Base-by-base conservation (phyloP, 2,888 invertebrate species). In the Myopa testacea region DNA sequence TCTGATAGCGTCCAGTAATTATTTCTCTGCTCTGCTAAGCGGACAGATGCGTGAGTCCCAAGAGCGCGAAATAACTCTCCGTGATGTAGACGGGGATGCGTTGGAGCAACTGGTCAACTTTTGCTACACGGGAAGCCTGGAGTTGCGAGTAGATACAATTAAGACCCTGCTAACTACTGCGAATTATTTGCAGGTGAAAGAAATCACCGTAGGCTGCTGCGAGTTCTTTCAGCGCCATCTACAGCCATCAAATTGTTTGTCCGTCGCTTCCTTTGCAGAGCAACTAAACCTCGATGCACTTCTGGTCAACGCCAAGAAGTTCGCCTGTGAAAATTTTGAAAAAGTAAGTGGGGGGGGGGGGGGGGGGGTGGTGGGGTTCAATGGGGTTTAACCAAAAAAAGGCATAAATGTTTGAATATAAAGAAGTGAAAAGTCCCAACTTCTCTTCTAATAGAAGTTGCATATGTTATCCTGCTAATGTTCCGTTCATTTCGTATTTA, bases 11-110 rank as follows among this genome's bases (percentile, higher is more conserved):
- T 95, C 96, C 78, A 97, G 96, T 83, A 96, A 97, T 89, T 98
- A 98, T 89, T 98, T 98, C 91, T 94, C 95, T 68, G 97, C 96
- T 67, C 98, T 98, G 98, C 98, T 98, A 87, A 97, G 96, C 40
- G 95, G 95, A 77, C 94, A 95, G 77, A 90, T 98, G 80, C 91
- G 94, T 82, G 98, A 98, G 90, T 93, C 96, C 7, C 93, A 92
- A 80, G 93, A 96, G 88, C 92, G 93, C 80, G 96, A 94, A 26
- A 26, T 26, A 26, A 26, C 26, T 26, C 26, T 26, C 2, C 26
- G 26, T 26, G 26, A 26, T 26, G 26, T 26, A 26, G 26, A 26
- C 26, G 26, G 26, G 26, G 26, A 26, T 26, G 26, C 26, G 26
- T 26, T 26, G 26, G 26, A 26, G 26, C 26, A 26, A 26, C 2